Evolutionary conservation across 2,797 vertebrate genomes (phyloP).

Genomic region (Acrocephalus scirpaceus): DNA sequence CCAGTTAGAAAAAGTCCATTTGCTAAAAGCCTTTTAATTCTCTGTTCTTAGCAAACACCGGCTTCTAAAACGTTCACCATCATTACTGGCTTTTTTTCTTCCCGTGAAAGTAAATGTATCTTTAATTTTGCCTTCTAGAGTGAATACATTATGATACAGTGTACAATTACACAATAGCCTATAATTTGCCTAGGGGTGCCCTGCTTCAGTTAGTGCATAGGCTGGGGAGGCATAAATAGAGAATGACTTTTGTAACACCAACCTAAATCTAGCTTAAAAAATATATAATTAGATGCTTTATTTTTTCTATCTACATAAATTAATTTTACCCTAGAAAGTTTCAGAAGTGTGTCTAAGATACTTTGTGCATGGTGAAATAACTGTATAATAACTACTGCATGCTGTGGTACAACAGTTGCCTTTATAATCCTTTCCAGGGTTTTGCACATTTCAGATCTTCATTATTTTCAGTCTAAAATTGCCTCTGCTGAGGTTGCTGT

Average conservation of each 20-base stretch:
- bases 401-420: neutral
- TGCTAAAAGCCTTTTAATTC: constrained; percentile 41
- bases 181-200: neutral
- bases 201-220: neutral
- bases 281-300: neutral
- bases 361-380: neutral
- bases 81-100: constrained; percentile 44
- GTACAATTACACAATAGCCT: constrained; percentile 6
- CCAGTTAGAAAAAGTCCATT: neutral
- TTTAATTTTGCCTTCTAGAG: constrained; percentile 32
- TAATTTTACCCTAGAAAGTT: neutral
- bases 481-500: neutral
- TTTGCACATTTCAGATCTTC: neutral
- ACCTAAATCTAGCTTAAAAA: neutral
- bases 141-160: neutral
- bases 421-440: neutral
- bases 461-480: neutral
- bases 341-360: neutral
- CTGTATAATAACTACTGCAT: neutral
- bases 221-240: neutral
- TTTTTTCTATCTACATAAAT: neutral
- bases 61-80: constrained; percentile 13
- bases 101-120: neutral
- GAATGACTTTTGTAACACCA: neutral
- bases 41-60: constrained; percentile 9